A percentile compares a stretch with the other conserved stretches of the same genome.
phyloP scores from a whole-genome alignment of 2,113 vertebrate species.

The Pedionomus torquatus region DNA sequence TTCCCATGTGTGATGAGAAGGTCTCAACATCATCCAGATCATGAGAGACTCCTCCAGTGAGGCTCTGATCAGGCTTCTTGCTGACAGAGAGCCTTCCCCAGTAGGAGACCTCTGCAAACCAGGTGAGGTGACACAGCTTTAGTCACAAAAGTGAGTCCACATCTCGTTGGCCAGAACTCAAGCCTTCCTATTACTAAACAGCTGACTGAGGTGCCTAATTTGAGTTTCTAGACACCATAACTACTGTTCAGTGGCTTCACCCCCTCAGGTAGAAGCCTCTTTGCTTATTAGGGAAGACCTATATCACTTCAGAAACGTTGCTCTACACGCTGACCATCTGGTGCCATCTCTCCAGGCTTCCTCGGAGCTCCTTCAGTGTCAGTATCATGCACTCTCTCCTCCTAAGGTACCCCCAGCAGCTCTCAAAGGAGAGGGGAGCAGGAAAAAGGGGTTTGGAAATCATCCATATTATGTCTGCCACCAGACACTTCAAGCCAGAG shows the following conservation, averaged over 20 bases:
- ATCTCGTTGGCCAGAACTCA: neutral
- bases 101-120: neutral
- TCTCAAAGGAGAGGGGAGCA: neutral
- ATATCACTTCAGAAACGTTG: fast-evolving
- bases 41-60: fast-evolving
- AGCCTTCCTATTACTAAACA: neutral
- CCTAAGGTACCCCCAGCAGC: neutral
- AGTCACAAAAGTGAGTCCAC: neutral
- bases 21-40: neutral
- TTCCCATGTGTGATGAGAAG: neutral
- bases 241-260: neutral
- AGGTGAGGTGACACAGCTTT: neutral
- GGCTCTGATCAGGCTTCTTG: neutral
- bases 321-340: neutral
- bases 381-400: fast-evolving
- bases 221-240: neutral
- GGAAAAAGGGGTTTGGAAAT: neutral
- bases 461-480: neutral
- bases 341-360: neutral
- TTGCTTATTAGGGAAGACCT: neutral
- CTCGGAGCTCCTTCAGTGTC: neutral
- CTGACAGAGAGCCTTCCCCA: neutral
- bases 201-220: neutral
- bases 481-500: neutral
- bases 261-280: neutral